A percentile compares a stretch with the other conserved stretches of the same genome.
These are phyloP conservation scores for Lasiurus borealis DNA, from an alignment of 2,113 vertebrate species.

Conservation along the genomic window DNA sequence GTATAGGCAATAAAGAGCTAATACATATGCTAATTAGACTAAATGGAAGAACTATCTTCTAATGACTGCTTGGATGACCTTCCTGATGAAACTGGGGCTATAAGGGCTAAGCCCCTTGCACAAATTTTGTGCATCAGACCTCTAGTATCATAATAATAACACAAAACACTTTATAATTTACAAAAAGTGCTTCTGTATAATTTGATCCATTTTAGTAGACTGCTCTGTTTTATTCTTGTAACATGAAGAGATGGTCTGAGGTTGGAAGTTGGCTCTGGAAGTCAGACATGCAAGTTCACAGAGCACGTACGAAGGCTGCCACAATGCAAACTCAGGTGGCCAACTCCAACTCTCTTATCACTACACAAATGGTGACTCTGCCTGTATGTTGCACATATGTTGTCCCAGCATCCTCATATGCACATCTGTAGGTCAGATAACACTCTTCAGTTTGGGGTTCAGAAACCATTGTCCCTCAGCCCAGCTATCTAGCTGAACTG, in stretches of 20 bases:
- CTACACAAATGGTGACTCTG: not conserved
- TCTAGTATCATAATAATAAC: not conserved
- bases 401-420: not conserved
- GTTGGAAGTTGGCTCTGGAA: not conserved
- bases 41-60: no score
- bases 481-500: not conserved
- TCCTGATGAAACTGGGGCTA: no score
- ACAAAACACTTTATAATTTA: not conserved
- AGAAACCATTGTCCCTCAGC: not conserved
- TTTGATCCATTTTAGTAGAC: not conserved
- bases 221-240: not conserved
- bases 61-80: accelerated
- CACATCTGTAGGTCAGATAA: not conserved
- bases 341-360: not conserved
- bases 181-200: not conserved
- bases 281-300: not conserved
- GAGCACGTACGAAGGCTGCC: not conserved
- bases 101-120: no score
- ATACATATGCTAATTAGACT: no score
- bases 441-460: not conserved
- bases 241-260: not conserved
- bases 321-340: not conserved
- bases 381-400: not conserved
- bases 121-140: no score
- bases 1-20: not conserved